Evolutionary conservation across 1,140 invertebrate genomes (phyloP).

Genomic region (Brachionus angularis): DNA sequence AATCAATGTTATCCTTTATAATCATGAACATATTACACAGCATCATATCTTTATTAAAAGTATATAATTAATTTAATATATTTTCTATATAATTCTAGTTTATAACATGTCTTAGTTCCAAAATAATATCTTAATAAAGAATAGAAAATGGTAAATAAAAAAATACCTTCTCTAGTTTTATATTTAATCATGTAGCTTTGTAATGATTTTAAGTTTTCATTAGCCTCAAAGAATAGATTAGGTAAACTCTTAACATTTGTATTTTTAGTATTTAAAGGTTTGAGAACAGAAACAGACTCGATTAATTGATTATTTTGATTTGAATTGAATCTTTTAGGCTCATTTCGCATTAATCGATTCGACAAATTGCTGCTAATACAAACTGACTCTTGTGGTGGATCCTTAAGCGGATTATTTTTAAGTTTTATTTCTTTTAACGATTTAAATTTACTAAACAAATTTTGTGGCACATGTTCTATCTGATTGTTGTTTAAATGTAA

Average conservation of each 20-base stretch:
- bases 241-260: not conserved
- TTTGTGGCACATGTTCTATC: conserved; percentile 8
- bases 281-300: no score
- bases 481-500: conserved; percentile 19
- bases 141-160: not conserved
- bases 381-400: conserved; percentile 22
- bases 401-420: conserved; percentile 27
- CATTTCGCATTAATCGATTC: not conserved
- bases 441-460: conserved; percentile 30
- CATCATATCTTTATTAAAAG: conserved; percentile 14
- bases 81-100: not conserved
- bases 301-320: conserved; percentile 17
- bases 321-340: conserved; percentile 3
- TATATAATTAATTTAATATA: not conserved
- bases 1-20: conserved; percentile 36
- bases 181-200: conserved; percentile 35
- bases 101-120: not conserved
- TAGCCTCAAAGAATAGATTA: not conserved
- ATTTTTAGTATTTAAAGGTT: no score
- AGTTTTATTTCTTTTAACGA: conserved; percentile 1
- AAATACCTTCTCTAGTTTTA: conserved; percentile 21
- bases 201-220: not conserved
- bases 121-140: not conserved
- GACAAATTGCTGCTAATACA: not conserved
- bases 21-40: conserved; percentile 37